These are phyloP conservation scores for Phyllotreta striolata DNA, from an alignment of 2,888 invertebrate species.

Conservation along the genomic window DNA sequence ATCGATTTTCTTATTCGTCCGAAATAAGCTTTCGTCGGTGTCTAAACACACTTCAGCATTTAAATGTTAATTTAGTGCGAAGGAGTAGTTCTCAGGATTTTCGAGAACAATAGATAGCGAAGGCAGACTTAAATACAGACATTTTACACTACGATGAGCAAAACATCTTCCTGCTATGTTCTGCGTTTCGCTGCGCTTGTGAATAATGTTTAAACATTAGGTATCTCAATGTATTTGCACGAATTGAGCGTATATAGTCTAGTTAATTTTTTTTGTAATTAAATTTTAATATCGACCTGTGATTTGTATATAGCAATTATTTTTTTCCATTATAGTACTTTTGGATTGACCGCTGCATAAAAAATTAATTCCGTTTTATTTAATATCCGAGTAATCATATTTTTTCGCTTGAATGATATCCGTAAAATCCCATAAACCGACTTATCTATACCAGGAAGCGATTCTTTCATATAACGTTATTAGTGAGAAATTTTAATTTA, in stretches of 20 bases:
- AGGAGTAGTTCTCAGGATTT: slow-evolving; percentile 59
- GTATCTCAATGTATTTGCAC: too few species aligned
- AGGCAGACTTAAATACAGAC: slow-evolving; percentile 61
- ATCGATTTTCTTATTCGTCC: slow-evolving; percentile 24
- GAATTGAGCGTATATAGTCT: too few species aligned
- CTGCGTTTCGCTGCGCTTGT: slow-evolving; percentile 48
- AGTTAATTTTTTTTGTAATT: too few species aligned
- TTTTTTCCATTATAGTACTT: too few species aligned
- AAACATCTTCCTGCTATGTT: slow-evolving; percentile 55
- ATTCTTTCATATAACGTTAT: slow-evolving; percentile 23
- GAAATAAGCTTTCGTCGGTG: slow-evolving; percentile 30
- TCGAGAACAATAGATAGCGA: slow-evolving; percentile 58
- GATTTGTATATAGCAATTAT: too few species aligned
- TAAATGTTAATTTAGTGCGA: slow-evolving; percentile 60
- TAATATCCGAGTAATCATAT: slow-evolving; percentile 3
- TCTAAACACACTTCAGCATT: slow-evolving; percentile 47
- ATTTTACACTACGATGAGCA: slow-evolving; percentile 61
- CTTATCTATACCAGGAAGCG: slow-evolving; percentile 27
- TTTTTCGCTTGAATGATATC: slow-evolving; percentile 7
- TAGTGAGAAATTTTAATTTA: slow-evolving; percentile 35
- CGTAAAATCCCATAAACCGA: slow-evolving; percentile 17
- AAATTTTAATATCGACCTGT: too few species aligned
- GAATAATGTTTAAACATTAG: slow-evolving; percentile 52
- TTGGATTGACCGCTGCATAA: background rate
- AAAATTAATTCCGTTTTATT: slow-evolving; percentile 4